Evolutionary conservation across 2,888 invertebrate genomes (phyloP).

Genomic region (Ectropis crepuscularia): DNA sequence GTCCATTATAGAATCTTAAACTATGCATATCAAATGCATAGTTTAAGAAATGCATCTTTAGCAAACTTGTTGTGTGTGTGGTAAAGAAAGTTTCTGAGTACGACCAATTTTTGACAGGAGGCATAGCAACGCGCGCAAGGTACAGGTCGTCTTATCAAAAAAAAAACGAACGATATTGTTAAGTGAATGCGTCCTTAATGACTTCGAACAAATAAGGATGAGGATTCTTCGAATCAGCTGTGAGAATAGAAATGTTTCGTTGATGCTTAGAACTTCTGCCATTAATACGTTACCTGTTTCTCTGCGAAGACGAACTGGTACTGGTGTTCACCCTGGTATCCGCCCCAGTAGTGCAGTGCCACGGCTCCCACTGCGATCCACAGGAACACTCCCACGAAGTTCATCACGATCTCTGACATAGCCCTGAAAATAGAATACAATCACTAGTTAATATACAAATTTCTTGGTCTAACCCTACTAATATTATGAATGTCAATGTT

Average conservation of each 20-base stretch:
- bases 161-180: too few relatives aligned
- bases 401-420: slow-evolving; percentile 93
- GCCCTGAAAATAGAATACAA: slow-evolving; percentile 80
- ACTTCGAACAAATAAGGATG: too few relatives aligned
- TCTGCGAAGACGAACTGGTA: slow-evolving; percentile 90
- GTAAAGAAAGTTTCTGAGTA: background rate
- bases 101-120: too few relatives aligned
- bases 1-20: too few relatives aligned
- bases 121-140: too few relatives aligned
- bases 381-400: slow-evolving; percentile 92
- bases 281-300: slow-evolving; percentile 82
- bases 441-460: background rate
- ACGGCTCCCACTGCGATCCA: slow-evolving; percentile 94
- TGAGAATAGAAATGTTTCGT: background rate
- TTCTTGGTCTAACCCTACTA: background rate
- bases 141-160: too few relatives aligned
- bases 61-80: background rate
- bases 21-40: too few relatives aligned
- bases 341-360: slow-evolving; percentile 95
- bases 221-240: too few relatives aligned
- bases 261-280: background rate
- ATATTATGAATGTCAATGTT: too few relatives aligned
- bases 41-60: too few relatives aligned
- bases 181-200: too few relatives aligned
- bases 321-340: slow-evolving; percentile 92